Conservation (phyloP, 2,888 invertebrate genomes). For the Tenthredo notha region DNA sequence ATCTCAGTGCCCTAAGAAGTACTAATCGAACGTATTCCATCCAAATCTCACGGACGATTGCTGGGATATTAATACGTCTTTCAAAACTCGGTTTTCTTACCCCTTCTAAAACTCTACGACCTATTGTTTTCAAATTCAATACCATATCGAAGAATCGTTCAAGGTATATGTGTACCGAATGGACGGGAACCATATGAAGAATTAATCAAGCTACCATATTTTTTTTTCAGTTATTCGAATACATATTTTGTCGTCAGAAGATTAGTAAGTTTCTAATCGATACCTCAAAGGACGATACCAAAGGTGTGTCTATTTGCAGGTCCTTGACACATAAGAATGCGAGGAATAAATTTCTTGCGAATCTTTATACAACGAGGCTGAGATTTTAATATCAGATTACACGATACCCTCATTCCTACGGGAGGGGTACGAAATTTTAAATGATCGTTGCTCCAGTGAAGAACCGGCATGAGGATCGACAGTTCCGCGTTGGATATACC, state of each 20-base stretch:
- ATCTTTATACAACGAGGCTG: constrained; percentile 22
- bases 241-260: not conserved
- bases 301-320: not conserved
- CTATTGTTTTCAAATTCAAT: too few relatives aligned
- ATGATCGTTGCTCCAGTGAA: not conserved
- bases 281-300: not conserved
- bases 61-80: too few relatives aligned
- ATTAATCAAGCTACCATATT: not conserved
- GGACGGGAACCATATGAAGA: too few relatives aligned
- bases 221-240: not conserved
- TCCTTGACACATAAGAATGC: not conserved
- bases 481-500: not conserved
- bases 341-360: not conserved
- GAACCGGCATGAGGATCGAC: not conserved
- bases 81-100: too few relatives aligned
- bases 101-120: too few relatives aligned
- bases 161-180: too few relatives aligned
- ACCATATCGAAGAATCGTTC: too few relatives aligned
- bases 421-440: not conserved
- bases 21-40: too few relatives aligned
- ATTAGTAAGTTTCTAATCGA: not conserved
- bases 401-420: constrained; percentile 1
- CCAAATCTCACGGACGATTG: too few relatives aligned
- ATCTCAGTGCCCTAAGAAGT: too few relatives aligned
- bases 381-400: constrained; percentile 27